Evolutionary conservation across 2,113 vertebrate genomes (phyloP), one percentile per base, ranked within the genome.

Genomic region (Terrapene triunguis): DNA sequence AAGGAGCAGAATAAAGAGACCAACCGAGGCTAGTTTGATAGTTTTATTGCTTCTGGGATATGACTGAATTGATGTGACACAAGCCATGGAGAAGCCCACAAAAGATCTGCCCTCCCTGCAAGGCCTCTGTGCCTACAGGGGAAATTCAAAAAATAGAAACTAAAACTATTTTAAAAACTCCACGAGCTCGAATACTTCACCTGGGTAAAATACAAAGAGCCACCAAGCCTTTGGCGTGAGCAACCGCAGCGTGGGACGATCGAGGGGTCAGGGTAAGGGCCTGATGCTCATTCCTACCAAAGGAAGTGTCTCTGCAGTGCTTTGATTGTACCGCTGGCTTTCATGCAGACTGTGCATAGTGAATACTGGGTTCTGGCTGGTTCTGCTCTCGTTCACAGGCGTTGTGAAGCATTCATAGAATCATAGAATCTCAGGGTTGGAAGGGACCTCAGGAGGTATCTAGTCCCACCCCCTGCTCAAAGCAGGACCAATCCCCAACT

Each of bases 1-100:
- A 8, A 65, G 0, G 92, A 95, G 83, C 80, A 94, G 88, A 97
- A 96, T 93, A 95, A 97, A 90, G 90, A 97, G 92, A 91, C 89
- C 82, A 92, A 91, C 57, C 44, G 89, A 88, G 92, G 69, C 92
- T 94, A 62, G 94, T 96, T 97, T 96, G 95, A 97, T 95, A 95
- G 93, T 96, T 98, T 98, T 97, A 98, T 98, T 98, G 97, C 97
- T 98, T 98, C 97, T 95, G 97, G 96, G 97, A 96, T 97, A 96
- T 97, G 97, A 97, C 96, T 96, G 96, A 97, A 95, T 55, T n/a
- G 85, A 97, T 82, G 96, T 97, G 95, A 97, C 95, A 97, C 94
- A 95, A 96, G 96, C 95, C 0, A 38, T 94, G 94, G 96, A 97
- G 89, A 88, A 96, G 88, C 92, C 95, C 89, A 91, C 89, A 80